phyloP scores from a whole-genome alignment of 2,113 vertebrate genomes.

The Copsychus sechellarum region DNA sequence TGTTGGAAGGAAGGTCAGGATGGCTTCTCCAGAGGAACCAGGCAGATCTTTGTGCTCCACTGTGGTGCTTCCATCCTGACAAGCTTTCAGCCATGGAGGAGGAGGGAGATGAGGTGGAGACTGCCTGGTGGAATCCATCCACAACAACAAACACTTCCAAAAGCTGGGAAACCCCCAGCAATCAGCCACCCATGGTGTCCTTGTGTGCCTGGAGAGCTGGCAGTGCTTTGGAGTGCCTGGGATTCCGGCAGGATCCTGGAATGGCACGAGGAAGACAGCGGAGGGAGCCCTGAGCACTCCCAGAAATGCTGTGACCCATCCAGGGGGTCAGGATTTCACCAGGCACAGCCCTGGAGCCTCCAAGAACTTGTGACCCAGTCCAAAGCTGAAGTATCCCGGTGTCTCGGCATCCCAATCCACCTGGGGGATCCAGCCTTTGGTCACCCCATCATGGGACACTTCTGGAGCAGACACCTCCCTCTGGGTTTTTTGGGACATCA shows the following conservation, averaged over 20 bases:
- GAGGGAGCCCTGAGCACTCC: background rate
- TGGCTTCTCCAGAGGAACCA: background rate
- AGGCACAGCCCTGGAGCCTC: background rate
- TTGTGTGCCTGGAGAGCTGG: accelerated
- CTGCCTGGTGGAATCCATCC: background rate
- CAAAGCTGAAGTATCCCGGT: accelerated
- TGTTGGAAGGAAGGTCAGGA: background rate
- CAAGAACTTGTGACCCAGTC: accelerated
- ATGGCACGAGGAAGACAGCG: accelerated
- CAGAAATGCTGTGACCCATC: background rate
- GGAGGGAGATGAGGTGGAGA: background rate
- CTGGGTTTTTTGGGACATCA: background rate
- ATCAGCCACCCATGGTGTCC: accelerated
- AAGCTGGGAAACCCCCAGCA: background rate
- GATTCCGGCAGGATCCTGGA: background rate
- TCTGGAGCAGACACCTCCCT: background rate
- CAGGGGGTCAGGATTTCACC: background rate
- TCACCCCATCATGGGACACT: accelerated
- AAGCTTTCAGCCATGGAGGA: background rate
- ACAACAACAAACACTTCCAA: background rate
- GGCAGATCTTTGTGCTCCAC: accelerated
- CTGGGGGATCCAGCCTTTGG: background rate
- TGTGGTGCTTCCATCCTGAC: background rate
- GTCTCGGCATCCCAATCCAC: accelerated
- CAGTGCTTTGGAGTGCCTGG: accelerated